Base-by-base conservation (phyloP, 2,888 invertebrate species). In the Subacronicta megacephala region DNA sequence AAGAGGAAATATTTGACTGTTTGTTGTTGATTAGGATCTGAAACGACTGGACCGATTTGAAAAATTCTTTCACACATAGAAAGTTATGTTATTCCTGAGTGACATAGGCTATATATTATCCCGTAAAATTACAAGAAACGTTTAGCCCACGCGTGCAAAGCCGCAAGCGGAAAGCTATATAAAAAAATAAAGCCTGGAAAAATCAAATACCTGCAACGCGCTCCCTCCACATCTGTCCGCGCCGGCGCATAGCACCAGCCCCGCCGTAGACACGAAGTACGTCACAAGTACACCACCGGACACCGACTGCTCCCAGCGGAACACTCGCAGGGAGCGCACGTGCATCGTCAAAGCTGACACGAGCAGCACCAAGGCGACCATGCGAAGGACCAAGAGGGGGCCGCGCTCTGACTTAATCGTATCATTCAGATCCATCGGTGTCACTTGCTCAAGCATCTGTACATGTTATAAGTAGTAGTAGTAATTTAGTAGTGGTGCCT, bases 281-380 rank as follows among this genome's bases (percentile, higher is more conserved):
- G 91, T 87, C n/a, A 90, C 82, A 1, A 90, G 42, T 1, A 91
- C 51, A 0, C 92, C 92, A 0, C 89, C 90, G 3, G 88, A 80
- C 9, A 90, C 85, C 0, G 86, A 77, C 44, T 86, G 87, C 64
- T 92, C 92, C 90, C 90, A 92, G 0, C 84, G 81, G 54, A 90
- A 90, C 16, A 90, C 82, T 18, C 84, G 79, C 62, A 90, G 33
- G 0, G 88, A 86, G 1, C 87, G 76, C 17, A 90, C 9, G 58
- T 91, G 90, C 43, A 85, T 62, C 1, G 82, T 84, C 56, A 91
- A 62, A 6, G 80, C 54, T 0, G 71, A 67, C 5, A 86, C 80
- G 18, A 90, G 55, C 0, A 85, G 10, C 2, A 76, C 60, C 12
- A 87, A 37, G 5, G 77, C 78, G 3, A 68, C 9, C 13, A 89